These are phyloP conservation scores for Rhagonycha fulva DNA, from an alignment of 2,888 invertebrate genomes.

Conservation along the genomic window DNA sequence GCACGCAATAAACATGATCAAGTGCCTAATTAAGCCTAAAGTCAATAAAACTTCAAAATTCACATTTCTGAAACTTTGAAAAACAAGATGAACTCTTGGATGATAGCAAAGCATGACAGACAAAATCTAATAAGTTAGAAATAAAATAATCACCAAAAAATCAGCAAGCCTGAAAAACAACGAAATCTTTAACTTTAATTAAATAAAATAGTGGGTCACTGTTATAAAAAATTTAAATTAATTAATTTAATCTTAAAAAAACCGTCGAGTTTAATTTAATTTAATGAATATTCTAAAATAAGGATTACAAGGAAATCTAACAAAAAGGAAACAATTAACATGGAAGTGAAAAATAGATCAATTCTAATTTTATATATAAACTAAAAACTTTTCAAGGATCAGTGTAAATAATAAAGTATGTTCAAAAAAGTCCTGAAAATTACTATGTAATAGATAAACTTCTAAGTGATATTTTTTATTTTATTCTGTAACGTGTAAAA, in stretches of 20 bases:
- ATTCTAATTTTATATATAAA: not conserved
- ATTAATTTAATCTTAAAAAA: not conserved
- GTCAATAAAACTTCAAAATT: not conserved
- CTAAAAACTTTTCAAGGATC: not conserved
- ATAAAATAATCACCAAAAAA: not conserved
- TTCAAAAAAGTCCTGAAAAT: too few species aligned
- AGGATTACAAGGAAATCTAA: not conserved
- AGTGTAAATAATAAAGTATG: not conserved
- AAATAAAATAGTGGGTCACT: not conserved
- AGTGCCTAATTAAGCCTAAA: not conserved
- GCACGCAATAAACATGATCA: not conserved
- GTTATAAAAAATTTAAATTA: too few species aligned
- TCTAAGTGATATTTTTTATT: too few species aligned
- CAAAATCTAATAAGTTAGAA: not conserved
- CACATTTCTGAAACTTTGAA: not conserved
- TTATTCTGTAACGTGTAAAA: too few species aligned
- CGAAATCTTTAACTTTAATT: not conserved
- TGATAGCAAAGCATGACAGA: too few species aligned
- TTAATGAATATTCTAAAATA: not conserved
- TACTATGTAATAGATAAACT: too few species aligned
- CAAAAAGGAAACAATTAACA: not conserved
- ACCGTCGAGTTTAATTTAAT: not conserved
- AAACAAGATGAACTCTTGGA: not conserved
- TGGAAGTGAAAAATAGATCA: not conserved
- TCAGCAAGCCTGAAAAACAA: not conserved